Evolutionary conservation across 2,797 vertebrate genomes (phyloP).

Genomic region (Anomalospiza imberbis): DNA sequence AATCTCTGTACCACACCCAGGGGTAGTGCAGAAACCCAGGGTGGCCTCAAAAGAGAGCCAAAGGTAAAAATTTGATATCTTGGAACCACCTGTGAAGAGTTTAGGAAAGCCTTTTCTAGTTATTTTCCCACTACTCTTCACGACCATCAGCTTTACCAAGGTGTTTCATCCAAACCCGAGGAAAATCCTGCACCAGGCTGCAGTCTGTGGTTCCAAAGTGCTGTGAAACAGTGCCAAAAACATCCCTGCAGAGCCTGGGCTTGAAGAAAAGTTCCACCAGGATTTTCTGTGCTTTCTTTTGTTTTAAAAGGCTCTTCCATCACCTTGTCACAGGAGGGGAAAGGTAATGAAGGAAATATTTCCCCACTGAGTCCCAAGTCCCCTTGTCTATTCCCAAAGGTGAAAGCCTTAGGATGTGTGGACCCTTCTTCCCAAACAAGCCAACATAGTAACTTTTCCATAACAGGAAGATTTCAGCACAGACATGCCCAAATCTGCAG

Average conservation of each 20-base stretch:
- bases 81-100: neutral
- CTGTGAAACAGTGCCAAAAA: neutral
- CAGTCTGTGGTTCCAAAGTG: neutral
- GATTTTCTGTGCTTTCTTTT: neutral
- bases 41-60: neutral
- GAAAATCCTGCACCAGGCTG: rapidly evolving
- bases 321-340: neutral
- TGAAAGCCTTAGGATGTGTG: neutral
- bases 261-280: neutral
- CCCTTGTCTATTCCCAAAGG: neutral
- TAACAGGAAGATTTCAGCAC: neutral
- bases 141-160: neutral
- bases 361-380: neutral
- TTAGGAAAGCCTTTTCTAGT: neutral
- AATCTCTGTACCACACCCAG: neutral
- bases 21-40: neutral
- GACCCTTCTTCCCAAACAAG: neutral
- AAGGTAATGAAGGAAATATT: neutral
- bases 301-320: neutral
- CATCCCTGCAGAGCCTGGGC: neutral
- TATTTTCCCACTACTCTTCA: neutral
- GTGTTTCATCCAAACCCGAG: neutral
- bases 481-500: neutral
- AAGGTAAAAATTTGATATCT: neutral
- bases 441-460: neutral